phyloP scores from a whole-genome alignment of 2,113 vertebrate species.

The Cricetomys ansorgei region DNA sequence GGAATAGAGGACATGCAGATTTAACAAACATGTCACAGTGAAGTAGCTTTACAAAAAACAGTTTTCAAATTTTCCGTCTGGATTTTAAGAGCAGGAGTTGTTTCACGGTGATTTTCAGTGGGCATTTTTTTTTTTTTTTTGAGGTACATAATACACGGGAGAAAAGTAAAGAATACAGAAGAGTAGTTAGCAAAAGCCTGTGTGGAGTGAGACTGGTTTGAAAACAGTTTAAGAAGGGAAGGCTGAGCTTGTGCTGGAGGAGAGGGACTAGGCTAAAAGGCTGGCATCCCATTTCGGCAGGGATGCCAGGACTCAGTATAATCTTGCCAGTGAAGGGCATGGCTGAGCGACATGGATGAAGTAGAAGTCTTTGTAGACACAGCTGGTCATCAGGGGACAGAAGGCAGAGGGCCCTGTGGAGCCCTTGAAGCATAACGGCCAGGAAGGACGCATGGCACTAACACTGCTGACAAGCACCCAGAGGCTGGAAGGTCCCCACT shows the following conservation, averaged over 20 bases:
- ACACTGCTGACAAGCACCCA: background rate
- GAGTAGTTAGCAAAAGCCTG: background rate
- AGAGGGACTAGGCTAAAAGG: background rate
- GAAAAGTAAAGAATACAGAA: background rate
- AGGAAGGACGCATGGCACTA: background rate
- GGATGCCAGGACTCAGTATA: conserved; percentile 17
- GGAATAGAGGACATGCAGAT: background rate
- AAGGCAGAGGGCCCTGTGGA: background rate
- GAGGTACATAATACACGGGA: conserved; percentile 65
- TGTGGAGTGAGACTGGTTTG: background rate
- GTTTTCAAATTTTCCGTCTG: conserved; percentile 44
- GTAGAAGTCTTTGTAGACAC: background rate
- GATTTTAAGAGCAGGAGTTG: conserved; percentile 24
- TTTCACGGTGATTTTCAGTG: conserved; percentile 38
- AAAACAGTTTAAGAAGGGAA: conserved; percentile 12
- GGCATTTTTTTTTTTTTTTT: background rate
- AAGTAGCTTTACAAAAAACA: background rate
- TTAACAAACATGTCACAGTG: background rate
- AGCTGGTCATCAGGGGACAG: background rate
- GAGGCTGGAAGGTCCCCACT: background rate
- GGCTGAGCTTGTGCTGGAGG: conserved; percentile 34
- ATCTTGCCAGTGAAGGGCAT: background rate
- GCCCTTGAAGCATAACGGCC: background rate
- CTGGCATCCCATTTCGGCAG: no score
- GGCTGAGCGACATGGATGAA: background rate